Evolutionary conservation across 2,888 invertebrate genomes (phyloP), one percentile per base, ranked within the genome.

Genomic region (Drosophila gaucha): DNA sequence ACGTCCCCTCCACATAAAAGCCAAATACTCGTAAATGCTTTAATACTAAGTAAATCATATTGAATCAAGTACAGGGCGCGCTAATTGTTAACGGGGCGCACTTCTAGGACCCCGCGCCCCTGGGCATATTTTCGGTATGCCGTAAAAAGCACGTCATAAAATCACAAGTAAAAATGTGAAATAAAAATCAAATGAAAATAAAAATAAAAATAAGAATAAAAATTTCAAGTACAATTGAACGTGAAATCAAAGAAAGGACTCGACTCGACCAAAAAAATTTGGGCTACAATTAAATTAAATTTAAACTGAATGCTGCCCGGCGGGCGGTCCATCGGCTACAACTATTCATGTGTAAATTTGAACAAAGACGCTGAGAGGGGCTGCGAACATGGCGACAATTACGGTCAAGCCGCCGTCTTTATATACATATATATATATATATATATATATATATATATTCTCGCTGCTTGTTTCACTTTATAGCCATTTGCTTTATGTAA

Each of bases 261-360:
- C 31, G 26, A 54, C 39, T 67, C n/a, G n/a, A n/a, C n/a, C n/a
- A n/a, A n/a, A n/a, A n/a, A 56, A 78, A 74, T 68, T 72, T 79
- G 68, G 66, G 39, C 65, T 57, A 69, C 84, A 84, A 88, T 84
- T 88, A 84, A 84, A 84, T 84, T 74, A 84, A 84, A 88, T 86
- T 79, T 86, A 74, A 72, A 69, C 72, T 59, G 72, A 20, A 44
- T 46, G n/a, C 14, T 6, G 41, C 51, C 20, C 16, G 18, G 43
- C 52, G 31, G 64, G 65, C 24, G 59, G 33, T 52, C 54, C 1
- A 1, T 49, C 8, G 6, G 14, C 0, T 36, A 52, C 68, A 84
- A 86, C 88, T 84, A 84, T 88, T 84, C 88, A 84, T 86, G 88
- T 86, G 83, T 88, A 84, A 84, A 88, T 74, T 88, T 60, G 56